Evolutionary conservation across 53 echinoderm and acorn worm species (phyloP).

Genomic region (Actinopyga echinites): DNA sequence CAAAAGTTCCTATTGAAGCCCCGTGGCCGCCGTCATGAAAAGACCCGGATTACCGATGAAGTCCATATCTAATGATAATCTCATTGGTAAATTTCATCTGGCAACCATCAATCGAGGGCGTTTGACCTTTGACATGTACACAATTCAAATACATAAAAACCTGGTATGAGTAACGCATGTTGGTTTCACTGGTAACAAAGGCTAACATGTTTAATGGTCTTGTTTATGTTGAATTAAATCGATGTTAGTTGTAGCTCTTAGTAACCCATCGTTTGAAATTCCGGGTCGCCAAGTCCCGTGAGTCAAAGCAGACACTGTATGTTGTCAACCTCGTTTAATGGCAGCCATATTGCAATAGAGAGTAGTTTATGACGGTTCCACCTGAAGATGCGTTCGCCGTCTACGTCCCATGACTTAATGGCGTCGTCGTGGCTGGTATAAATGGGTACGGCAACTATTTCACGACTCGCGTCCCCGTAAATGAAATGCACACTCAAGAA

Average conservation of each 20-base stretch:
- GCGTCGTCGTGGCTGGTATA: slow-evolving; percentile 22
- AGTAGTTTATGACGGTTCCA: slow-evolving; percentile 26
- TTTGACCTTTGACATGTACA: slow-evolving; percentile 23
- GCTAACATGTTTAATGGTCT: slow-evolving; percentile 14
- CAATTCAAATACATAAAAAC: slow-evolving; percentile 7
- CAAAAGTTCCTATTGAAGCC: no score
- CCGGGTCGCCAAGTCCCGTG: slow-evolving; percentile 4
- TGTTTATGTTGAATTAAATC: slow-evolving; percentile 19
- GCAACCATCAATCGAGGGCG: slow-evolving; percentile 8
- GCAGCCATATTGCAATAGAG: slow-evolving; percentile 1
- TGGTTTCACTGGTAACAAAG: slow-evolving; percentile 27
- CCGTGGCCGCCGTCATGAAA: no score
- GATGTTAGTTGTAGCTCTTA: slow-evolving; percentile 2
- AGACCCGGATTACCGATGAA: no score
- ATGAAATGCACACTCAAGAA: neutral
- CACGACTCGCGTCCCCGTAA: slow-evolving; percentile 23
- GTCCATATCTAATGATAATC: no score
- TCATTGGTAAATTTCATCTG: slow-evolving; percentile 5
- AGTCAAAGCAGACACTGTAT: slow-evolving; percentile 16
- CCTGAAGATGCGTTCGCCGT: slow-evolving; percentile 13
- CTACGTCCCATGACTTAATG: neutral
- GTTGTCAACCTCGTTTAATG: slow-evolving; percentile 30
- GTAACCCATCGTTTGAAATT: slow-evolving; percentile 14
- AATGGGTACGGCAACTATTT: slow-evolving; percentile 13
- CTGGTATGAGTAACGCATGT: neutral